Conservation (phyloP, 2,113 vertebrate genomes). For the Oncorhynchus masou region DNA sequence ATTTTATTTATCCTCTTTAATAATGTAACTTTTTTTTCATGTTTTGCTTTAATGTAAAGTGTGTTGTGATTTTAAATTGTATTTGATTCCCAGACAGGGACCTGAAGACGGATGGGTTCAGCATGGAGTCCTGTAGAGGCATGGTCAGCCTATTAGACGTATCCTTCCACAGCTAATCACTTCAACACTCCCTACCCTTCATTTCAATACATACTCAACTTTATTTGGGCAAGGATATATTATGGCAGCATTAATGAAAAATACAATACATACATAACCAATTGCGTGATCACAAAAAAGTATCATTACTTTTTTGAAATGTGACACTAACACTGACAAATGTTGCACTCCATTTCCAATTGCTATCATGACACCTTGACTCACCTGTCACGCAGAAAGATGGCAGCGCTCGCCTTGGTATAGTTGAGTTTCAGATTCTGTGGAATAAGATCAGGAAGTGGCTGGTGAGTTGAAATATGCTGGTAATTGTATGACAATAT, state of each 20-base stretch:
- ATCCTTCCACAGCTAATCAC: slow-evolving; percentile 60
- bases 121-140: slow-evolving; percentile 79
- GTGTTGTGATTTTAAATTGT: no score
- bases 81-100: slow-evolving; percentile 66
- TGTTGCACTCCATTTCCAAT: no score
- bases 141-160: slow-evolving; percentile 87
- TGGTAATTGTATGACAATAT: not conserved
- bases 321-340: no score
- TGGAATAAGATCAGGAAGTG: slow-evolving; percentile 93
- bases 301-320: no score
- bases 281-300: not conserved
- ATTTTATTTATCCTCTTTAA: no score
- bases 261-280: not conserved
- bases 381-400: slow-evolving; percentile 76
- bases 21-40: no score
- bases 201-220: not conserved
- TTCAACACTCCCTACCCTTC: not conserved
- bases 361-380: slow-evolving; percentile 70
- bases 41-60: no score
- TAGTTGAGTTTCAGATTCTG: slow-evolving; percentile 86
- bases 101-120: slow-evolving; percentile 77
- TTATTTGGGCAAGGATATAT: not conserved
- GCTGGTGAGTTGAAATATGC: slow-evolving; percentile 75
- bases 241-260: no score
- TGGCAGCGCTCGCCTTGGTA: slow-evolving; percentile 81